Percentiles rank a stretch among this genome's conserved stretches.
Conservation (phyloP, 2,888 invertebrate genomes). For the Chloroclysta siterata region DNA sequence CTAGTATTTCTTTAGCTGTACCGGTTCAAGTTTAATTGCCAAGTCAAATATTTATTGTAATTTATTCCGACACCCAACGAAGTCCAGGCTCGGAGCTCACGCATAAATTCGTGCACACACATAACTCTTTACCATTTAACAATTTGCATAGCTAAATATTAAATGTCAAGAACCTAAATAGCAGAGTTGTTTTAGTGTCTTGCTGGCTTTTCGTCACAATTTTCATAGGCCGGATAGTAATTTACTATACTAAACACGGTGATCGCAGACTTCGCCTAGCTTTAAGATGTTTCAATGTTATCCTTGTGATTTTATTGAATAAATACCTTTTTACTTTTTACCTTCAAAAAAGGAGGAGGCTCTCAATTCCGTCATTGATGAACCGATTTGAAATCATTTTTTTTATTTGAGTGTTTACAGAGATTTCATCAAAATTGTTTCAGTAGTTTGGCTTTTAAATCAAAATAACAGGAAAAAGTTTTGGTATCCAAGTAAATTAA, state of each 20-base stretch:
- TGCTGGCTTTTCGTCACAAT: conserved; percentile 33
- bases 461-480: no score
- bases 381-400: no score
- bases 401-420: no score
- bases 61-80: conserved; percentile 59
- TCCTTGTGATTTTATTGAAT: no score
- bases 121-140: conserved; percentile 52
- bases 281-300: no score
- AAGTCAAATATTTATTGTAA: conserved; percentile 61
- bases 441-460: no score
- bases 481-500: no score
- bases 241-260: neutral
- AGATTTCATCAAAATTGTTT: no score
- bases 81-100: conserved; percentile 47
- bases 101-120: conserved; percentile 47
- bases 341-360: no score
- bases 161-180: conserved; percentile 34
- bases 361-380: no score
- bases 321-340: no score
- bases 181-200: conserved; percentile 17
- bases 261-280: no score
- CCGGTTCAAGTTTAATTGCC: conserved; percentile 41
- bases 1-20: conserved; percentile 13
- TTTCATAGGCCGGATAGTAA: neutral
- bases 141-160: conserved; percentile 51